A percentile compares a stretch with the other conserved stretches of the same genome.
Conservation (phyloP, 2,113 vertebrate genomes). For the Scomber scombrus region DNA sequence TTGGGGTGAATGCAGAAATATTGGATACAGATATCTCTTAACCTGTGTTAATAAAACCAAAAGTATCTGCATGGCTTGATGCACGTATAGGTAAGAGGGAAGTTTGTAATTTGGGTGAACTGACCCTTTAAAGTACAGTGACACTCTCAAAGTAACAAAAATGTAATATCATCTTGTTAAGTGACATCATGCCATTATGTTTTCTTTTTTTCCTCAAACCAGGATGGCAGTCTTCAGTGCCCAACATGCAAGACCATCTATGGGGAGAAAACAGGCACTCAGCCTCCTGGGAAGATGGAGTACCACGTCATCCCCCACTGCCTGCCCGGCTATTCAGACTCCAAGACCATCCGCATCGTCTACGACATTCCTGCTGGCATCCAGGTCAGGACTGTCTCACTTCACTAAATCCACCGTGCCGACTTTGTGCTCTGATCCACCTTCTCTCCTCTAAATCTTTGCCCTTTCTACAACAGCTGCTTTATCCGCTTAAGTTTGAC, state of each 20-base stretch:
- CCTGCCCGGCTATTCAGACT: conserved; percentile 91
- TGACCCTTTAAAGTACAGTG: neutral
- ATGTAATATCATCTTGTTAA: neutral
- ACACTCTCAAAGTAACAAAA: neutral
- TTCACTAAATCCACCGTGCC: conserved; percentile 30
- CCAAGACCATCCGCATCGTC: conserved; percentile 95
- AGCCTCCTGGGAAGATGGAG: conserved; percentile 98
- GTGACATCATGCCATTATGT: neutral
- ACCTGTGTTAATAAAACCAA: neutral
- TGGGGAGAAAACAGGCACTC: conserved; percentile 95
- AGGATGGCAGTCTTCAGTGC: conserved; percentile 98
- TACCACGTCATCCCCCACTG: conserved; percentile 97
- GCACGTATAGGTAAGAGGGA: too few relatives aligned
- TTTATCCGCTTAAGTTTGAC: conserved; percentile 62
- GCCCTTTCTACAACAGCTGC: conserved; percentile 37
- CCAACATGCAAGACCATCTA: conserved; percentile 98
- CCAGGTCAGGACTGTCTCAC: conserved; percentile 85
- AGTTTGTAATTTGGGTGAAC: neutral
- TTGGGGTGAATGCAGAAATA: too few relatives aligned
- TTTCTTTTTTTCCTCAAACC: conserved; percentile 7
- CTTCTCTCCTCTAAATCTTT: conserved; percentile 38
- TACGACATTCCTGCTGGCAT: conserved; percentile 96
- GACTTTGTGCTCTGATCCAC: conserved; percentile 37
- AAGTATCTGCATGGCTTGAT: neutral
- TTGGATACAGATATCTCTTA: too few relatives aligned